phyloP scores from a whole-genome alignment of 2,113 vertebrate genomes.

The Guaruba guarouba region DNA sequence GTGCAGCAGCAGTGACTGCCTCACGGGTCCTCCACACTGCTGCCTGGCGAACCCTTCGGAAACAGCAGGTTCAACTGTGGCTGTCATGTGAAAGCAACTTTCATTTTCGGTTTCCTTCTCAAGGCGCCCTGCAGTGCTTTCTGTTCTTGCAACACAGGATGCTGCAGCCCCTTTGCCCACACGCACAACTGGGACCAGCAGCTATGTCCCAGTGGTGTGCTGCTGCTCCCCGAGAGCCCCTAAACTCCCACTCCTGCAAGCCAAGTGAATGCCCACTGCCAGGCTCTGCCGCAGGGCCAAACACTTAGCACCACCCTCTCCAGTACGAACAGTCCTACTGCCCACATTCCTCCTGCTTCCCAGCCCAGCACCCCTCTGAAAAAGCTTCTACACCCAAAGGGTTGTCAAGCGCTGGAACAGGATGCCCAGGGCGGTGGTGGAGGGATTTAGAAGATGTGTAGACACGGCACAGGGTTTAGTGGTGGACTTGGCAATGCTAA shows the following conservation, averaged over 20 bases:
- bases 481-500: not conserved
- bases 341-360: not conserved
- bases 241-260: not conserved
- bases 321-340: not conserved
- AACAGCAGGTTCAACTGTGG: not conserved
- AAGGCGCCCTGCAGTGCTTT: not conserved
- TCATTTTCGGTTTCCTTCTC: constrained; percentile 22
- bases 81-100: not conserved
- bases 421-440: not conserved
- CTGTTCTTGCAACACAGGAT: not conserved
- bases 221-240: not conserved
- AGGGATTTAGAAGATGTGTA: not conserved
- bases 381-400: not conserved
- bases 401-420: not conserved
- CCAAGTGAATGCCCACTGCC: fast-evolving
- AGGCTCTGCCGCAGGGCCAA: fast-evolving
- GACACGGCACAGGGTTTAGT: not conserved
- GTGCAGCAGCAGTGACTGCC: not conserved
- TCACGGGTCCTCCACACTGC: not conserved
- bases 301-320: not conserved
- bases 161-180: not conserved
- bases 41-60: not conserved
- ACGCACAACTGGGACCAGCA: not conserved
- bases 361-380: not conserved
- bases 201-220: not conserved